Conservation (phyloP, 2,797 vertebrate genomes). For the Fringilla coelebs region DNA sequence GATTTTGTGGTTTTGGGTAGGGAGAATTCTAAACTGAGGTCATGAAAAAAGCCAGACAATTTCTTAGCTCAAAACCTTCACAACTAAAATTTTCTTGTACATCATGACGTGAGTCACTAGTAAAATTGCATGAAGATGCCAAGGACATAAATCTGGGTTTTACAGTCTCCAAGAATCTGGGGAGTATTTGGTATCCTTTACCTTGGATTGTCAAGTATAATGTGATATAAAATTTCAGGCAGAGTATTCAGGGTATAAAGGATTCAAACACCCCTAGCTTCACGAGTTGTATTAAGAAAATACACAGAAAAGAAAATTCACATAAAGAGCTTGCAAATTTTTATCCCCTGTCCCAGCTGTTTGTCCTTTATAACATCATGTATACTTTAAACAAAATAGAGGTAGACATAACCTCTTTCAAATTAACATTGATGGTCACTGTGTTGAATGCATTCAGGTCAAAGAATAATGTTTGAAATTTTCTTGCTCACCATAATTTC, state of each 20-base stretch:
- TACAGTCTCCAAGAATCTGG: not conserved
- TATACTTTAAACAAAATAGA: not conserved
- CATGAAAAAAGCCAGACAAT: not conserved
- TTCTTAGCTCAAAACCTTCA: not conserved
- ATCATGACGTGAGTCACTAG: not conserved
- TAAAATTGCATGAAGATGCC: not conserved
- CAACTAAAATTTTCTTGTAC: not conserved
- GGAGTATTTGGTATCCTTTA: not conserved
- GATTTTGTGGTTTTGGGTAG: not conserved
- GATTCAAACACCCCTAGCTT: not conserved
- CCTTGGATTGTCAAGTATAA: not conserved
- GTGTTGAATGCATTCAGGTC: not conserved
- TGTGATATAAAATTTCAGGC: not conserved
- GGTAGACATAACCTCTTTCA: not conserved
- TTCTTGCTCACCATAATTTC: not conserved
- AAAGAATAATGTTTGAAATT: not conserved
- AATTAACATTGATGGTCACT: not conserved
- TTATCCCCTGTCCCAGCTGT: not conserved
- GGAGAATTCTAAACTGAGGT: not conserved
- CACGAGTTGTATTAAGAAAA: not conserved
- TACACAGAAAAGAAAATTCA: not conserved
- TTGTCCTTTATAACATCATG: not conserved
- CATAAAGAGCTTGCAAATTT: not conserved
- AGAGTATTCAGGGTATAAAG: not conserved
- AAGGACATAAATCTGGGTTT: not conserved